Evolutionary conservation across 2,888 invertebrate species (phyloP), one percentile per base, ranked within the genome.

Genomic region (Heliconius charithonia): DNA sequence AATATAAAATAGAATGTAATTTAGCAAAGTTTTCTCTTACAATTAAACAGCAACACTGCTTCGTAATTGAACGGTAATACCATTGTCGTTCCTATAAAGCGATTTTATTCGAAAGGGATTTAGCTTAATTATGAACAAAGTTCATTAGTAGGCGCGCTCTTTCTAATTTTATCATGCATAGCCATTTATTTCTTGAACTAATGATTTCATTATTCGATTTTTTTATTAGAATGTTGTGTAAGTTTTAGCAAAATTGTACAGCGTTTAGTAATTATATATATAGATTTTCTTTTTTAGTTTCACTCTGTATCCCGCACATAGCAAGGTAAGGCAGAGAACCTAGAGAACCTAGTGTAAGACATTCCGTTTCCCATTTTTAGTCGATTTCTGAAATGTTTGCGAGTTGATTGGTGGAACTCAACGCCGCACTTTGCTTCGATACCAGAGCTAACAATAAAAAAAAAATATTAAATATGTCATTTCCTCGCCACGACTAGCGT

Each of bases 101-200:
- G 76, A 78, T 80, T 81, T 80, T 78, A 81, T 80, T 86, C 84
- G 85, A 80, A 82, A 74, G 81, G 78, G 81, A 81, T 82, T 82
- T 81, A 80, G 81, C 81, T 82, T 83, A 81, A 86, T 86, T 85
- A 84, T 86, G 84, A 85, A 82, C 79, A 82, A 84, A 86, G 85
- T 83, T 85, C 83, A 85, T 87, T 86, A 85, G 83, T 82, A 82
- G 81, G 81, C 82, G 81, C 82, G 83, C 83, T 84, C 83, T 84
- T 84, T 84, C 83, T 85, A 86, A 84, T 86, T 86, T 75, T 75
- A 72, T 79, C 80, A 82, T 79, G 81, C 81, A 81, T 77, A 83
- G 79, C 81, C 82, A 82, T 82, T 84, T 78, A 41, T 25, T 69
- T 37, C 13, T 16, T 69, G 41, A 69, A 41, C 41, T 41, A 69